Percentiles rank a stretch among this genome's conserved stretches.
Conservation (phyloP, 2,797 vertebrate species). For the Siniperca undulata region DNA sequence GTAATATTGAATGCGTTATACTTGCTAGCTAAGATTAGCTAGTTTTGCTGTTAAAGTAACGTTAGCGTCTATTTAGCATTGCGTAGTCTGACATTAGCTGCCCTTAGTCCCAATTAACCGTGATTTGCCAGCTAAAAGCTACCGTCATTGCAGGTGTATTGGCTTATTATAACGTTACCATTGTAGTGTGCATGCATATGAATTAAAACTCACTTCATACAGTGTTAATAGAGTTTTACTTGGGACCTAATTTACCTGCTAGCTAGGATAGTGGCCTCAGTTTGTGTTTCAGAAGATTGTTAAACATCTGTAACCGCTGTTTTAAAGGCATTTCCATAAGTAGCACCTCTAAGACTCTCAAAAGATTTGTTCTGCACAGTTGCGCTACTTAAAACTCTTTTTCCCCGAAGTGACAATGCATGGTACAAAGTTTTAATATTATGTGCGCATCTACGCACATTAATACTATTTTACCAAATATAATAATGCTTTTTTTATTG, state of each 20-base stretch:
- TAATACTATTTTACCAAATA: not conserved
- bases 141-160: not conserved
- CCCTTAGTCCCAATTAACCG: too few species aligned
- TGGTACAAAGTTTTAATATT: not conserved
- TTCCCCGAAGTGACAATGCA: not conserved
- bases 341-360: not conserved
- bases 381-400: not conserved
- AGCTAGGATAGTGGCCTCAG: too few species aligned
- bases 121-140: not conserved
- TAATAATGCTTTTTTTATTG: not conserved
- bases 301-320: not conserved
- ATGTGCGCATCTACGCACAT: not conserved
- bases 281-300: too few species aligned
- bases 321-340: not conserved
- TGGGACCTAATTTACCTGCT: too few species aligned
- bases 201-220: not conserved
- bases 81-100: not conserved
- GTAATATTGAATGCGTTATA: accelerated
- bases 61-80: not conserved
- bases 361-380: not conserved
- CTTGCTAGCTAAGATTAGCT: not conserved
- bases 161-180: not conserved
- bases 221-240: not conserved
- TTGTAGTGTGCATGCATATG: not conserved
- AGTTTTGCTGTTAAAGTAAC: not conserved